Evolutionary conservation across 2,797 vertebrate species (phyloP).

Genomic region (Anableps anableps): DNA sequence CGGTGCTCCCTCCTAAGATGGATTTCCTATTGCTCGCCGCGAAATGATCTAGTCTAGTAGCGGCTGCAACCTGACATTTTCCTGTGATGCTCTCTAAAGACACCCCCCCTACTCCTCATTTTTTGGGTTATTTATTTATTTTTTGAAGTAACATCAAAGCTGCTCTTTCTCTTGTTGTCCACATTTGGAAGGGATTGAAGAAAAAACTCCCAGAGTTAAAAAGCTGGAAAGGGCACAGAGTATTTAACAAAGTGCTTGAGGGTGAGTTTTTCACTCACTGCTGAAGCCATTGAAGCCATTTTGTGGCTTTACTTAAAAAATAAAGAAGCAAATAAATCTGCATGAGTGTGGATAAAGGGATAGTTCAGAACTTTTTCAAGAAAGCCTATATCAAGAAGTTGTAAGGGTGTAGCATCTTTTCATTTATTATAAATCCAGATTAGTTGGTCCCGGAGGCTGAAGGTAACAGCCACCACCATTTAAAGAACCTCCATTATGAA

Average conservation of each 20-base stretch:
- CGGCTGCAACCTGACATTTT: conserved; percentile 57
- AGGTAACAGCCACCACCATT: background rate
- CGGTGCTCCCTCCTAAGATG: conserved; percentile 49
- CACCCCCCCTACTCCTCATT: background rate
- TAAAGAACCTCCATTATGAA: background rate
- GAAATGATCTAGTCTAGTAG: conserved; percentile 48
- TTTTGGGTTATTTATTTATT: conserved; percentile 9
- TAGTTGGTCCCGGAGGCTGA: background rate
- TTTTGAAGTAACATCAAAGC: conserved; percentile 24
- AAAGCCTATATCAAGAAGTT: background rate
- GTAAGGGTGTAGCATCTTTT: background rate
- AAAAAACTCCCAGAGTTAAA: conserved; percentile 12
- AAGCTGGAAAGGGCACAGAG: conserved; percentile 40
- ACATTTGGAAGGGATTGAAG: conserved; percentile 16
- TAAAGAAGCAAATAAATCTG: conserved; percentile 65
- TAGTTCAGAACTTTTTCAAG: background rate
- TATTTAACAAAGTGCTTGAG: conserved; percentile 61
- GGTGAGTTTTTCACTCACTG: conserved; percentile 54
- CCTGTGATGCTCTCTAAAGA: conserved; percentile 29
- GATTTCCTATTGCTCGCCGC: conserved; percentile 53
- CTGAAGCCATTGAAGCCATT: conserved; percentile 48
- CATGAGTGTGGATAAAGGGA: conserved; percentile 58
- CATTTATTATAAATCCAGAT: background rate
- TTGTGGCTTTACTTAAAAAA: conserved; percentile 55
- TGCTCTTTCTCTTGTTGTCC: conserved; percentile 11